Evolutionary conservation across 2,113 vertebrate genomes (phyloP), one percentile per base, ranked within the genome.

Genomic region (Peromyscus californicus): DNA sequence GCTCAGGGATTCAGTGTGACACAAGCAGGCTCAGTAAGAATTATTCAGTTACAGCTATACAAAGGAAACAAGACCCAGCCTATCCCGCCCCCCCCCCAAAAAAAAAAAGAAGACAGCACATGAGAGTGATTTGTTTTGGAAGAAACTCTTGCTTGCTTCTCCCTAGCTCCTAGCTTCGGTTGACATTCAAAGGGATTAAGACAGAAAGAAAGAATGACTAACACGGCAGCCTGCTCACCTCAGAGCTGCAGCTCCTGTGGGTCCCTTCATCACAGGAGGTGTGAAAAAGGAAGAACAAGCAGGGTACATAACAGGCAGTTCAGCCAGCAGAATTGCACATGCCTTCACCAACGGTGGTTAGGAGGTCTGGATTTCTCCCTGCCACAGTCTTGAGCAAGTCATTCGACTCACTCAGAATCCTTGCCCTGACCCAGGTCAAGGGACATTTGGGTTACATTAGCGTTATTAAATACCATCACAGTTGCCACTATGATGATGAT

Each of bases 1-100:
- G 54, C 95, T 94, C 39, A 22, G 92, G 29, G 36, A 59, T 79
- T 80, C 78, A 59, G 67, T 80, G 26, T 26, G 59, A 91, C 79
- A 59, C 42, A 45, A 92, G 65, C n/a, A 63, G n/a, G 16, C 65
- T 88, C 65, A 2, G 63, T n/a, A 59, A 76, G 78, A 88, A 97
- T 94, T 92, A 89, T 31, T 93, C 65, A 95, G 59, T 90, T 79
- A 88, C 84, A 95, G 92, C 79, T 61, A 91, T 4, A 93, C 95
- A 96, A 97, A 97, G 69, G 54, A 72, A 88, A 83, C 17, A 93
- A 95, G 92, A 48, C 39, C 57, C 57, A 15, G 8, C 51, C 51
- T 51, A 51, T 19, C 5, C 57, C 17, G 4, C 57, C 57, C 57
- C 4, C 57, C 17, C 57, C 57, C 57, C 29, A 29, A 5, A 21